Evolutionary conservation across 2,797 vertebrate species (phyloP).

Genomic region (Nothura maculosa): DNA sequence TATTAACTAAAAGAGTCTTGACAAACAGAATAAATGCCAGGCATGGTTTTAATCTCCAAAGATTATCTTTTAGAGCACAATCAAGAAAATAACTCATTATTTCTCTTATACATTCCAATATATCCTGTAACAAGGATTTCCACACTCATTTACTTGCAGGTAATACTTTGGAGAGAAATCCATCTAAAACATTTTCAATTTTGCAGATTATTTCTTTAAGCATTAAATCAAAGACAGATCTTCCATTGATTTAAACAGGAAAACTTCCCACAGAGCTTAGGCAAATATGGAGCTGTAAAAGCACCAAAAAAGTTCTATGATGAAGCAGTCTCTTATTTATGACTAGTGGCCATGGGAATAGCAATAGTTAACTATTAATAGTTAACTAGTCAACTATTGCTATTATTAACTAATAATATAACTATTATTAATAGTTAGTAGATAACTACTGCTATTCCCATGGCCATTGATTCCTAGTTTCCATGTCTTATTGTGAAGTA

Average conservation of each 20-base stretch:
- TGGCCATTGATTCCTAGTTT: neutral
- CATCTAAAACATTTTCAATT: neutral
- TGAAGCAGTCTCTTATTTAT: neutral
- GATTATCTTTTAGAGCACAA: neutral
- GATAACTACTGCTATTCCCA: too few relatives aligned
- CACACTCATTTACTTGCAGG: neutral
- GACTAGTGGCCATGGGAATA: neutral
- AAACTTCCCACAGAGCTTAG: neutral
- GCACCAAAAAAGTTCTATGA: neutral
- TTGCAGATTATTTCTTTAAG: neutral
- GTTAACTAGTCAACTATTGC: too few relatives aligned
- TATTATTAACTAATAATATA: too few relatives aligned
- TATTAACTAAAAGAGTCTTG: neutral
- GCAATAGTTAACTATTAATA: neutral
- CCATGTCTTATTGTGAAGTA: neutral
- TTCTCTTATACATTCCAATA: neutral
- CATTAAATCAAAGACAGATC: neutral
- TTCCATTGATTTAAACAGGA: neutral
- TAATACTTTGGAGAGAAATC: neutral
- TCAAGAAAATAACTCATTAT: neutral
- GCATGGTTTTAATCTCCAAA: neutral
- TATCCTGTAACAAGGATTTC: neutral
- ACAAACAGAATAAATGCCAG: neutral
- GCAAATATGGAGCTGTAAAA: neutral
- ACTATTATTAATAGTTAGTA: too few relatives aligned